These are phyloP conservation scores for Peromyscus melanophrys DNA, from an alignment of 2,797 vertebrate species.

Conservation along the genomic window DNA sequence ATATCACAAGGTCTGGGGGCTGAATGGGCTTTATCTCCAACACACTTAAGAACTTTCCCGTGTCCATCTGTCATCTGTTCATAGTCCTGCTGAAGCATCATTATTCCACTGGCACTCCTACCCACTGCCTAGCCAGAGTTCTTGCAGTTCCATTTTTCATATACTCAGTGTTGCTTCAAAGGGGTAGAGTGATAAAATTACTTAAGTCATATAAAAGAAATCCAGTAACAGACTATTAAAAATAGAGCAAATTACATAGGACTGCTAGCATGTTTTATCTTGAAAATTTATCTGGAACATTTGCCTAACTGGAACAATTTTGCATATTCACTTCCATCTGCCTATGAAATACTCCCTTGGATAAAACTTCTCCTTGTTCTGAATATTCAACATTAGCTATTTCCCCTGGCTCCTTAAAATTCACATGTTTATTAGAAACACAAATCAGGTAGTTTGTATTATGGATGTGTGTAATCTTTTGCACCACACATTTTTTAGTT, in stretches of 20 bases:
- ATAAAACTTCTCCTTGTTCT: conserved; percentile 77
- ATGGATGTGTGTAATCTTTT: conserved; percentile 13
- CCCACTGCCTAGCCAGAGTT: neutral
- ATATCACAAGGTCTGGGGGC: conserved; percentile 69
- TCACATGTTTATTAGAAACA: conserved; percentile 78
- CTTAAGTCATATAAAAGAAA: conserved; percentile 65
- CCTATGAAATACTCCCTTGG: conserved; percentile 77
- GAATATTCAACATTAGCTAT: conserved; percentile 79
- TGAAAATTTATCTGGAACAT: conserved; percentile 84
- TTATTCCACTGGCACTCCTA: conserved; percentile 47
- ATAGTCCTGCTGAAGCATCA: conserved; percentile 43
- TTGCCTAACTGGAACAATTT: conserved; percentile 84
- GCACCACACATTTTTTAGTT: conserved; percentile 58
- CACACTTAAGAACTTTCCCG: conserved; percentile 68
- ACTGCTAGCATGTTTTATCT: conserved; percentile 82
- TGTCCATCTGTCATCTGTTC: conserved; percentile 79
- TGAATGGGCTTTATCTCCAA: conserved; percentile 79
- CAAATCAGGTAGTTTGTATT: conserved; percentile 78
- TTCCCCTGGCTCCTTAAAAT: conserved; percentile 75
- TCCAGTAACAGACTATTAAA: conserved; percentile 75
- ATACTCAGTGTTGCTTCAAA: conserved; percentile 67
- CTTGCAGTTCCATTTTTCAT: conserved; percentile 66
- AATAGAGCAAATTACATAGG: conserved; percentile 76
- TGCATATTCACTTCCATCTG: conserved; percentile 85
- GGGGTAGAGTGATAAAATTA: conserved; percentile 64